Evolutionary conservation across 2,888 invertebrate genomes (phyloP), one percentile per base, ranked within the genome.

Genomic region (Heliconius sara): DNA sequence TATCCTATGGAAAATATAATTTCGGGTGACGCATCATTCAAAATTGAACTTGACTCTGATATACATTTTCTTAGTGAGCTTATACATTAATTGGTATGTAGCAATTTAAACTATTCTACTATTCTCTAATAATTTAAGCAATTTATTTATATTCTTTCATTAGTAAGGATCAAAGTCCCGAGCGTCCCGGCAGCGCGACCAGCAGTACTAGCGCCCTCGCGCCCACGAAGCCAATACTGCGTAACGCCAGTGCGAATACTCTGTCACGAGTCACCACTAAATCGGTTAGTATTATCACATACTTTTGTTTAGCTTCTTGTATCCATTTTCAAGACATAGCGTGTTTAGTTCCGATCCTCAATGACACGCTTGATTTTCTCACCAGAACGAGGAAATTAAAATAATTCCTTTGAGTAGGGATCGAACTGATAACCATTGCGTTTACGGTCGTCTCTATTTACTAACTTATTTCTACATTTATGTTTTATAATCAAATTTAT

Each of bases 211-310:
- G 81, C 57, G 77, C 83, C 39, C 70, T 80, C 22, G 83, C 84
- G 72, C 80, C 87, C 91, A 85, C 95, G 93, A 88, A 91, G n/a
- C 88, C 91, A n/a, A 88, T 96, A 27, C 95, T 96, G 65, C 91
- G 95, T 71, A 94, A 95, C 87, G 93, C 96, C n/a, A 97, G 97
- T 90, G 95, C 96, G 77, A 92, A 95, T 74, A 95, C 94, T 34
- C 84, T 95, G 60, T 87, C 91, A 22, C 88, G 90, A 22, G 85
- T 88, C 5, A 86, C 92, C 19, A 87, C 89, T 63, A 91, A 91
- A 84, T 88, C 90, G 87, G 92, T 92, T 87, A 63, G 27, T 34
- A 47, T 39, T 25, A 3, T 27, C 6, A 65, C 39, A 52, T 52
- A 3, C 6, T n/a, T 60, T n/a, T 60, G n/a, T 60, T n/a, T n/a